Conservation (phyloP, 2,888 invertebrate genomes). For the Chrysolina oricalcia region DNA sequence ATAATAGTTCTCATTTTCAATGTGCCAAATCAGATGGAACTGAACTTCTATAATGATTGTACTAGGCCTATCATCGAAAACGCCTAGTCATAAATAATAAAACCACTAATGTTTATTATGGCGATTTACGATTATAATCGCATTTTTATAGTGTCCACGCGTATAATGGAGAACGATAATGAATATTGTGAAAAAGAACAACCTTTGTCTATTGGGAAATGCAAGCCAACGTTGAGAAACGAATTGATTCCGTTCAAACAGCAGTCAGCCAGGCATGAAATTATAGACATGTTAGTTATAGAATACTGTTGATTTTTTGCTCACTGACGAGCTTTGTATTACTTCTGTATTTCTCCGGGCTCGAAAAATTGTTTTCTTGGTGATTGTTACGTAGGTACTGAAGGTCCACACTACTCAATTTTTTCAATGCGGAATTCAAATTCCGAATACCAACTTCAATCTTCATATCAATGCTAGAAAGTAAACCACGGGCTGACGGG, state of each 20-base stretch:
- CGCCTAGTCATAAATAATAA: not conserved
- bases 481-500: too few species aligned
- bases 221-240: slow-evolving; percentile 9
- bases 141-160: not conserved
- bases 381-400: too few species aligned
- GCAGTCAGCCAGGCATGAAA: slow-evolving; percentile 3
- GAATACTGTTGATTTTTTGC: not conserved
- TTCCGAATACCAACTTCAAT: too few species aligned
- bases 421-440: too few species aligned
- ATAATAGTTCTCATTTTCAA: not conserved
- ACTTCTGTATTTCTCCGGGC: too few species aligned
- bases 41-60: not conserved
- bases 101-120: slow-evolving; percentile 2
- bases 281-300: slow-evolving; percentile 13
- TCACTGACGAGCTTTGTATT: too few species aligned
- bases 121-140: not conserved
- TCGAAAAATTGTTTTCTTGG: too few species aligned
- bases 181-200: not conserved
- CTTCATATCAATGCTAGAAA: too few species aligned
- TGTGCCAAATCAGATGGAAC: not conserved
- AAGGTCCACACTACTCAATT: too few species aligned
- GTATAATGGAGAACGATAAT: not conserved
- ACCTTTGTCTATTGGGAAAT: slow-evolving; percentile 16
- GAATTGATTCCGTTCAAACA: slow-evolving; percentile 1
- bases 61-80: not conserved